Evolutionary conservation across 2,113 vertebrate genomes (phyloP).

Genomic region (Athene cunicularia): DNA sequence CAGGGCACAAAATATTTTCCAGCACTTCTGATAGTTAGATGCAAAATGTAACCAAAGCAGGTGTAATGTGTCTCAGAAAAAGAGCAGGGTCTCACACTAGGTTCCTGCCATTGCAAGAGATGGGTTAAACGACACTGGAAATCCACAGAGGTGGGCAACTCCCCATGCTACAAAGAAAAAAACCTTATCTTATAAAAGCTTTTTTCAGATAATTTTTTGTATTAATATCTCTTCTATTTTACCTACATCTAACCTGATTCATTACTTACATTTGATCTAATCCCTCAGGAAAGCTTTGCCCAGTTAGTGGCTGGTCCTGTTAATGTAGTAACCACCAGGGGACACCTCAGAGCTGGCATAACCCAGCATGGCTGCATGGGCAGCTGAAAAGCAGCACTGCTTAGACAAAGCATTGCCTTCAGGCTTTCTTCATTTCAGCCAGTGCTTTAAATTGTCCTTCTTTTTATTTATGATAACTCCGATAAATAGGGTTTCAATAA

Average conservation of each 20-base stretch:
- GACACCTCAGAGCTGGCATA: neutral
- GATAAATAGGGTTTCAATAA: neutral
- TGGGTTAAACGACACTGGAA: neutral
- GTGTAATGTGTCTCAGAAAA: neutral
- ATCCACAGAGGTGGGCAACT: neutral
- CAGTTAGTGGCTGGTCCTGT: neutral
- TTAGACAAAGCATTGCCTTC: neutral
- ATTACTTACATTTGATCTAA: neutral
- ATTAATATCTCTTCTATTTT: neutral
- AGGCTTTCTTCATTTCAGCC: neutral
- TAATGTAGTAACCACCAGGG: neutral
- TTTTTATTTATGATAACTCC: neutral
- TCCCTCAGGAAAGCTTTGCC: neutral
- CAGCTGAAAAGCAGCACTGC: neutral
- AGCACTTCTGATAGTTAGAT: neutral
- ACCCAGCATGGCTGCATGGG: accelerated
- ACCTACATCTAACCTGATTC: neutral
- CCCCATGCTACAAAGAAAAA: neutral
- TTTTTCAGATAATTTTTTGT: neutral
- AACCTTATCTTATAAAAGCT: neutral
- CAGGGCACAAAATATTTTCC: neutral
- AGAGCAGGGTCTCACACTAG: neutral
- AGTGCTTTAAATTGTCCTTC: neutral
- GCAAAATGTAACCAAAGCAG: neutral
- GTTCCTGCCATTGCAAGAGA: neutral